Evolutionary conservation across 2,888 invertebrate species (phyloP).

Genomic region (Notodonta dromedarius): DNA sequence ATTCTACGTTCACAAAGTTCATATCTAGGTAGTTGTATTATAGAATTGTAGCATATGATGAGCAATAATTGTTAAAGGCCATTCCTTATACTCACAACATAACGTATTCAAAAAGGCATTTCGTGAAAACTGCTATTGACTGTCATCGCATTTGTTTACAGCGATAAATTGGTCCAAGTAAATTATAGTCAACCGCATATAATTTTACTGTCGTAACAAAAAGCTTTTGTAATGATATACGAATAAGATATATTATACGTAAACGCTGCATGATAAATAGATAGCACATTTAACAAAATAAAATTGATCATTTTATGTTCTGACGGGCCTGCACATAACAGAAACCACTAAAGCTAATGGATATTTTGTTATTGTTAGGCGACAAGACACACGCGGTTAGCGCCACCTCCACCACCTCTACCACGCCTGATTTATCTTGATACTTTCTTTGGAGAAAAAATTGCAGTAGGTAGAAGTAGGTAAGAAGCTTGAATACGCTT

Average conservation of each 20-base stretch:
- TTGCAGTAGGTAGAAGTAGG: background rate
- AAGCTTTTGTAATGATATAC: slow-evolving; percentile 19
- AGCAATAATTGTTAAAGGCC: slow-evolving; percentile 1
- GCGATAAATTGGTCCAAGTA: slow-evolving; percentile 49
- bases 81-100: slow-evolving; percentile 21
- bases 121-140: slow-evolving; percentile 47
- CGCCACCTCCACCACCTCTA: slow-evolving; percentile 62
- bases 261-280: slow-evolving; percentile 21
- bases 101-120: slow-evolving; percentile 55
- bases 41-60: background rate
- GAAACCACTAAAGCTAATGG: slow-evolving; percentile 81
- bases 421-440: slow-evolving; percentile 42
- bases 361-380: slow-evolving; percentile 82
- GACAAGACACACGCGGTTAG: slow-evolving; percentile 81
- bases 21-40: background rate
- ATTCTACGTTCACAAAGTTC: background rate
- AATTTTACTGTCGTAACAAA: slow-evolving; percentile 41
- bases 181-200: slow-evolving; percentile 43
- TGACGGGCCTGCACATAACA: slow-evolving; percentile 46
- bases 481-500: no score
- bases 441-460: slow-evolving; percentile 35
- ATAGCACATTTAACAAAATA: slow-evolving; percentile 31
- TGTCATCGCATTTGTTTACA: slow-evolving; percentile 34
- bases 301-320: slow-evolving; percentile 33
- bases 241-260: slow-evolving; percentile 11